Evolutionary conservation across 1,140 invertebrate species (phyloP), one percentile per base, ranked within the genome.

Genomic region (Oryctes rhinoceros): DNA sequence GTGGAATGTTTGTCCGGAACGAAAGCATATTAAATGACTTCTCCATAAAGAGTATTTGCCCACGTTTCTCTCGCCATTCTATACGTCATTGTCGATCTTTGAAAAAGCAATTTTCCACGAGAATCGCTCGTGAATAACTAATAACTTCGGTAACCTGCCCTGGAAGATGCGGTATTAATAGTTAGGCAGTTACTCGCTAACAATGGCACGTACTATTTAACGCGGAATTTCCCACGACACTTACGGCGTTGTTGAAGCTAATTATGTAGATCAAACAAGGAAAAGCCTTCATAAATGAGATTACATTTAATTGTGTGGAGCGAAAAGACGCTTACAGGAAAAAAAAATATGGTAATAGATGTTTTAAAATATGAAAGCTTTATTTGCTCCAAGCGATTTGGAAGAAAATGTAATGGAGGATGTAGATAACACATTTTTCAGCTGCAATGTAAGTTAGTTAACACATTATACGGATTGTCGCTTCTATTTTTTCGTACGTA

Each of bases 131-230:
- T 59, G 53, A 59, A 59, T 59, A 59, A 59, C 53, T 59, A 59
- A 59, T 59, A 59, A 18, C 3, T 59, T 59, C 53, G n/a, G 15
- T 59, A 59, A 59, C 15, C 53, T 59, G 15, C 53, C 15, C 53
- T 7, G 15, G 15, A 59, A 18, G n/a, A 59, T n/a, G 15, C n/a
- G 53, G 15, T 59, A 59, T 59, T 59, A 59, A 59, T 59, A 59
- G 15, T 18, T 59, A 59, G 53, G 53, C 53, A 7, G 53, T 4
- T 59, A 59, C 53, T 59, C 53, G 53, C 53, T 18, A n/a, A 6
- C 53, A 59, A 59, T 59, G 53, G 53, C 53, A 59, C 53, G 53
- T 59, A 59, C 6, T 59, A 59, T 59, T 59, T 18, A 15, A 59
- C n/a, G 18, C 18, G 53, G 53, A 59, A 59, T 59, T 59, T 59